These are phyloP conservation scores for Ophioderma brevispina DNA, from an alignment of 35 echinoderm and acorn worm species.

Conservation along the genomic window DNA sequence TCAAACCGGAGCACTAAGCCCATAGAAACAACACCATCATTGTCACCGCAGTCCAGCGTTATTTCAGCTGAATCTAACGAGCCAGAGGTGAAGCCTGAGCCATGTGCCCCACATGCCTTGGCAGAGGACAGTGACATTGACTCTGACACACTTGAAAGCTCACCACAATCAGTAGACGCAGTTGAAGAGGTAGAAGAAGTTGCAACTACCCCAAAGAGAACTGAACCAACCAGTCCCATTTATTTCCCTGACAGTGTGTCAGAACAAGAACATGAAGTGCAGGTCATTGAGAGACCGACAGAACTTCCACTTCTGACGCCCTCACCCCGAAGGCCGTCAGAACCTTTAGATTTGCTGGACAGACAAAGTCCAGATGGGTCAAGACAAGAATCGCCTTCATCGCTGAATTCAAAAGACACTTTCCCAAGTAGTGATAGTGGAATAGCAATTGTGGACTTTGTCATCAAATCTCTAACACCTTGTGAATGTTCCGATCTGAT, in stretches of 20 bases:
- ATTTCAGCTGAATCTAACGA: not conserved
- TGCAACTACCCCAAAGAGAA: not conserved
- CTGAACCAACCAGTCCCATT: not conserved
- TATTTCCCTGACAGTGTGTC: not conserved
- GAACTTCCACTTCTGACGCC: not conserved
- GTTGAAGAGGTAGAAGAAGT: not conserved
- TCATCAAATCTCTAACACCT: not conserved
- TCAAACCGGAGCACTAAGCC: not conserved
- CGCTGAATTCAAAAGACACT: not conserved
- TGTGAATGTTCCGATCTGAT: not conserved
- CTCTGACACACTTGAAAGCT: not conserved
- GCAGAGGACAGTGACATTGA: not conserved
- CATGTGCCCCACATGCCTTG: not conserved
- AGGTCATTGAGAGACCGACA: conserved; percentile 9
- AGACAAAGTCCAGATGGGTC: not conserved
- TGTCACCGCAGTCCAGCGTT: no score
- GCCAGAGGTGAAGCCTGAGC: not conserved
- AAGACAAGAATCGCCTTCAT: not conserved
- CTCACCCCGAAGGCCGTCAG: not conserved
- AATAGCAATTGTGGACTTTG: not conserved
- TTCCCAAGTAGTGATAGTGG: not conserved
- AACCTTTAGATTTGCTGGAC: not conserved
- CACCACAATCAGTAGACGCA: not conserved
- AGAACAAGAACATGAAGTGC: not conserved
- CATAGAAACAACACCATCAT: not conserved